Base-by-base conservation (phyloP, 1,140 invertebrate genomes). In the Microplitis mediator region DNA sequence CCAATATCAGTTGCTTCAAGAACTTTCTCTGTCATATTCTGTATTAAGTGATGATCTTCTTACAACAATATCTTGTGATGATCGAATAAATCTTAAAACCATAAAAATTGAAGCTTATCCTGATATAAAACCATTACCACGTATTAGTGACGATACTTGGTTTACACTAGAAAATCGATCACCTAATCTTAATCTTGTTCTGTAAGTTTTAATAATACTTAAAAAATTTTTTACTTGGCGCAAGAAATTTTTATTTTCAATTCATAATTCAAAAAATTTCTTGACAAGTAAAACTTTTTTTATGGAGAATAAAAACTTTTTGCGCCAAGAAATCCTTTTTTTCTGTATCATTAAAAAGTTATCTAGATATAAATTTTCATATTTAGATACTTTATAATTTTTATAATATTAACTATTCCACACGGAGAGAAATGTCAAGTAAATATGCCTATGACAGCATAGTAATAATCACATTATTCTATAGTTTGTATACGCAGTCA, bases 21-120 rank as follows among this genome's bases (percentile, higher is more conserved):
- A 87, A 73, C 61, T 87, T 4, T 85, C 84, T 1, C 23, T 87
- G 1, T 80, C 81, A 1, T 86, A 85, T 72, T 81, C 83, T 0
- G 64, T 83, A 0, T 66, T 87, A 1, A 86, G 79, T 58, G 84
- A 87, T 16, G 82, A 86, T 14, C 74, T 87, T 2, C 69, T 87
- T 0, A 74, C 75, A 13, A 79, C 80, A 3, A 71, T 87, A 3
- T 77, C 79, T 34, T 68, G 76, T 13, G 64, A 79, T 3, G 71
- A 82, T 31, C 72, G 78, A 6, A 50, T 79, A 3, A 74, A 71
- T 16, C 72, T 87, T 23, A 76, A 85, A 67, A 85, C 80, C 0
- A 56, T 87, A n/a, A 74, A 82, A 64, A 79, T 87, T 9, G 83
- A 86, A 62, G 83, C 79, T 50, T 78, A 84, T 74, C 72, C 80